Conservation (phyloP, 2,113 vertebrate species). For the Spea bombifrons region DNA sequence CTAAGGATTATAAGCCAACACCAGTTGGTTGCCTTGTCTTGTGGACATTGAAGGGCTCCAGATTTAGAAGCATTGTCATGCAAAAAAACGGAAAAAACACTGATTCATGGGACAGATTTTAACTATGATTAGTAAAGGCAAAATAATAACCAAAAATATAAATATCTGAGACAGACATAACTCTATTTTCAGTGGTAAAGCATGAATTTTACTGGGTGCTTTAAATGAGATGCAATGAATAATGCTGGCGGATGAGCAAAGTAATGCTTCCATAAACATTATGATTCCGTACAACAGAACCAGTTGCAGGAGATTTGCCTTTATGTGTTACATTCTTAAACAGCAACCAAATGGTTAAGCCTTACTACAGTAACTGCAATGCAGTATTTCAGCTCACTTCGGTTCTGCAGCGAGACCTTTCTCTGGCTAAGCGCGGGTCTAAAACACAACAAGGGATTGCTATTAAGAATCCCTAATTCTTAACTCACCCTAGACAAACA, state of each 20-base stretch:
- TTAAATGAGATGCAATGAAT: too few relatives aligned
- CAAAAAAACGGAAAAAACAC: too few relatives aligned
- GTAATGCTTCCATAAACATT: background rate
- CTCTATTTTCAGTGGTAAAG: background rate
- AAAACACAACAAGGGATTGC: background rate
- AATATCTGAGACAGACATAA: background rate
- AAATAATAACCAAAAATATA: background rate
- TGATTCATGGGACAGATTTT: background rate
- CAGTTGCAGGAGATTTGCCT: background rate
- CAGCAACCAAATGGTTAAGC: conserved; percentile 31
- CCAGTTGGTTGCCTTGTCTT: too few relatives aligned
- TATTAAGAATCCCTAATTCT: background rate
- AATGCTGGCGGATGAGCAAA: too few relatives aligned
- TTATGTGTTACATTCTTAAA: conserved; percentile 1
- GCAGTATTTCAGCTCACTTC: conserved; percentile 42
- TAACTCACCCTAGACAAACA: conserved; percentile 16
- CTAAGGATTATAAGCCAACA: too few relatives aligned
- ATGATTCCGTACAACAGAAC: background rate
- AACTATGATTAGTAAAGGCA: background rate
- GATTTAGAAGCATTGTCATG: too few relatives aligned
- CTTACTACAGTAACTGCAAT: conserved; percentile 37
- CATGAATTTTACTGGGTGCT: too few relatives aligned
- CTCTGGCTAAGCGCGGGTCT: conserved; percentile 13
- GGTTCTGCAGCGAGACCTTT: conserved; percentile 34
- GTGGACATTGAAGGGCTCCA: too few relatives aligned